These are phyloP conservation scores for Zenarchopterus dispar DNA, from an alignment of 2,797 vertebrate species.

Conservation along the genomic window DNA sequence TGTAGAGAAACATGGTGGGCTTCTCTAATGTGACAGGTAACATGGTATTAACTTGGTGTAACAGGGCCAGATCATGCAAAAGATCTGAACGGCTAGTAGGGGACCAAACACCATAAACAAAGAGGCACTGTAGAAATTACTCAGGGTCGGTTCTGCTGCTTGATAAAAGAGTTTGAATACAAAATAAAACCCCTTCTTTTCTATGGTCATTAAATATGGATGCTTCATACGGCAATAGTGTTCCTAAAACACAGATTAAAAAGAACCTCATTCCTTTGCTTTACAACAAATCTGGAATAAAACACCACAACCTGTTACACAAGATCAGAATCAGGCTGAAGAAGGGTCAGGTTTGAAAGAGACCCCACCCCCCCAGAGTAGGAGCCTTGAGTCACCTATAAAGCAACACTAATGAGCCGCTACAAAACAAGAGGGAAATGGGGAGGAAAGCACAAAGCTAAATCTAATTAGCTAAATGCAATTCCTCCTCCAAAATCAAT, in stretches of 20 bases:
- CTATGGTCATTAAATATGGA: too few species aligned
- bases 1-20: constrained; percentile 70
- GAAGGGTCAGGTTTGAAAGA: constrained; percentile 42
- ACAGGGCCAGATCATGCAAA: constrained; percentile 38
- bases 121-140: background rate
- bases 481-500: constrained; percentile 82
- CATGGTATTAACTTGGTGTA: constrained; percentile 65
- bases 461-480: constrained; percentile 84
- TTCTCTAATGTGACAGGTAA: constrained; percentile 77
- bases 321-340: constrained; percentile 31
- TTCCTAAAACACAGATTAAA: background rate
- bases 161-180: too few species aligned
- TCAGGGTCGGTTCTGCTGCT: background rate
- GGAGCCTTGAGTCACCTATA: constrained; percentile 70
- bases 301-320: constrained; percentile 31
- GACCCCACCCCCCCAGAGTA: constrained; percentile 5
- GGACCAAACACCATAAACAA: constrained; percentile 22
- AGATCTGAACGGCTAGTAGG: constrained; percentile 31
- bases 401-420: constrained; percentile 80
- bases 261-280: background rate
- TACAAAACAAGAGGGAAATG: constrained; percentile 80
- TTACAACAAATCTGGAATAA: constrained; percentile 20
- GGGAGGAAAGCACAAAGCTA: constrained; percentile 65
- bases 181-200: too few species aligned
- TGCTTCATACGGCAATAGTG: too few species aligned